A percentile compares a stretch with the other conserved stretches of the same genome.
Conservation (phyloP, 2,888 invertebrate species). For the Apodemia mormo region DNA sequence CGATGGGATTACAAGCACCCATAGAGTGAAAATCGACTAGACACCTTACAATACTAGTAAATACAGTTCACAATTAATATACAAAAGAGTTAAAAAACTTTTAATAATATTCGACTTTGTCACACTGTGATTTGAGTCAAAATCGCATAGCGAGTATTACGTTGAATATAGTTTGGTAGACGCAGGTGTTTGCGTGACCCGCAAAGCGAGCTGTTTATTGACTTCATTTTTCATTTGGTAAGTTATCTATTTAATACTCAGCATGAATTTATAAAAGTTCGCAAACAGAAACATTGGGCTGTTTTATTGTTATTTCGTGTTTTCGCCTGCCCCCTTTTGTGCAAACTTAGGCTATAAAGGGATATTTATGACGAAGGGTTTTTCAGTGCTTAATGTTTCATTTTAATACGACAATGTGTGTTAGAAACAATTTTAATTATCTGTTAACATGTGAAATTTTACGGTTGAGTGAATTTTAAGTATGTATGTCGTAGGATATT, state of each 20-base stretch:
- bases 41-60: constrained; percentile 33
- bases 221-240: constrained; percentile 36
- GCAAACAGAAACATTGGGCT: constrained; percentile 26
- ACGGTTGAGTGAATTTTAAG: background rate
- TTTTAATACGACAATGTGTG: constrained; percentile 17
- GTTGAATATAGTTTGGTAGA: constrained; percentile 22
- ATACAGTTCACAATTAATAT: constrained; percentile 16
- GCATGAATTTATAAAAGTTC: constrained; percentile 34
- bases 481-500: background rate
- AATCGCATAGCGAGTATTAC: constrained; percentile 18
- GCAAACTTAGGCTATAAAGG: constrained; percentile 20
- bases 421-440: constrained; percentile 3
- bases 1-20: constrained; percentile 42
- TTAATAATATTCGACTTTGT: constrained; percentile 26
- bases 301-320: constrained; percentile 28
- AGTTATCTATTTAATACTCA: constrained; percentile 38
- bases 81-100: constrained; percentile 12
- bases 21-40: constrained; percentile 38
- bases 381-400: constrained; percentile 26
- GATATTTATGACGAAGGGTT: constrained; percentile 27
- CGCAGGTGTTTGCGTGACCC: constrained; percentile 37
- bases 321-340: constrained; percentile 26
- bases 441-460: constrained; percentile 11
- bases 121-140: background rate
- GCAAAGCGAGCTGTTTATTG: constrained; percentile 39